phyloP scores from a whole-genome alignment of 2,113 vertebrate genomes.

The Pachyramphus minor region DNA sequence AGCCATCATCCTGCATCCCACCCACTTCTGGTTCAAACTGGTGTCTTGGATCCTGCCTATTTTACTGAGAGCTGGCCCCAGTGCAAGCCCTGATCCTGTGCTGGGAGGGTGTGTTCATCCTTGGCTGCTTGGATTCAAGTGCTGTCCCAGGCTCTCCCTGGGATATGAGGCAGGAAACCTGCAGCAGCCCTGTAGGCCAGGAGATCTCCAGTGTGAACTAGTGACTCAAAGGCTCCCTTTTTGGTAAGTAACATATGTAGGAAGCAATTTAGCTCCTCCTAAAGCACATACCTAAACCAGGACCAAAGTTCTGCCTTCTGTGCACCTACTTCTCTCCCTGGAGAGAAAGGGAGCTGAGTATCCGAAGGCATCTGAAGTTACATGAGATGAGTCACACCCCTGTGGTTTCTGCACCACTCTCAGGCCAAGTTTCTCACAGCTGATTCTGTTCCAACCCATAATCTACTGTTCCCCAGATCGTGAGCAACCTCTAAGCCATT shows the following conservation, averaged over 20 bases:
- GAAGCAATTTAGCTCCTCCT: background rate
- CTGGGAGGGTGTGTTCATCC: background rate
- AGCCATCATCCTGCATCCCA: background rate
- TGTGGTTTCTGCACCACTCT: conserved; percentile 33
- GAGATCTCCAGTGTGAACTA: background rate
- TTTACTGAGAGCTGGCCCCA: background rate
- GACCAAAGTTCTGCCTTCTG: background rate
- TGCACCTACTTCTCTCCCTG: background rate
- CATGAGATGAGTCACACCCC: background rate
- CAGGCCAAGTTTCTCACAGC: conserved; percentile 6
- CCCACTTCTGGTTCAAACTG: background rate
- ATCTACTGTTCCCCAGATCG: background rate
- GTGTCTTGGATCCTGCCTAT: background rate
- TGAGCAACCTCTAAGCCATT: background rate
- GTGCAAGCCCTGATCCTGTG: background rate
- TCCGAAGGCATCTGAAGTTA: background rate
- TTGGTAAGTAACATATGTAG: background rate
- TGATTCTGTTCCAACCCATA: background rate
- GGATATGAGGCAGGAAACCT: background rate
- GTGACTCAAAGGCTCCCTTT: background rate
- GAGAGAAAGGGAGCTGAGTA: background rate
- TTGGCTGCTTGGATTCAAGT: background rate
- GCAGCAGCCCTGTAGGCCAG: background rate
- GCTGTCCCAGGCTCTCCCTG: background rate
- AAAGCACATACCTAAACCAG: background rate